These are phyloP conservation scores for Tetramorium alpestre DNA, from an alignment of 1,140 invertebrate species.

Conservation along the genomic window DNA sequence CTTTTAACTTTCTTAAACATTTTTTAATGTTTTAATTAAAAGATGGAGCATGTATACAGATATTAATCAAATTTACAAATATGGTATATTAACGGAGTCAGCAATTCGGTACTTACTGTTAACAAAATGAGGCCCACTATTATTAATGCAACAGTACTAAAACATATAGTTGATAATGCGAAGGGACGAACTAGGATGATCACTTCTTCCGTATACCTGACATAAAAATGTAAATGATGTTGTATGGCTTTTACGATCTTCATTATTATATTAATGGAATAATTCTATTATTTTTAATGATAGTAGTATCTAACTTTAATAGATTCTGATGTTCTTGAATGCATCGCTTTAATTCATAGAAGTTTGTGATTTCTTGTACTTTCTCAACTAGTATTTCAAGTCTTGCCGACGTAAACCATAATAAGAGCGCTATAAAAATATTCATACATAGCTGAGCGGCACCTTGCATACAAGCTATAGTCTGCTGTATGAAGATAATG, in stretches of 20 bases:
- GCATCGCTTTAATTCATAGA: not conserved
- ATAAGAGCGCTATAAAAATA: conserved; percentile 22
- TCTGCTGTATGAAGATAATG: conserved; percentile 31
- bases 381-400: conserved; percentile 48
- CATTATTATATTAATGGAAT: not conserved
- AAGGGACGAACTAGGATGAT: not conserved
- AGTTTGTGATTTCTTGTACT: not conserved
- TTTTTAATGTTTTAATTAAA: not conserved
- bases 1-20: too few species aligned
- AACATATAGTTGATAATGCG: conserved; percentile 12
- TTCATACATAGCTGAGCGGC: not conserved
- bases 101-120: not conserved
- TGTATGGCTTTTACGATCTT: not conserved
- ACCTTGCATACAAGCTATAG: not conserved
- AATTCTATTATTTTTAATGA: not conserved
- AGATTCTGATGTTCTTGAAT: conserved; percentile 48
- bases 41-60: not conserved
- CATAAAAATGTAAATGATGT: not conserved
- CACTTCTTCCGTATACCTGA: conserved; percentile 48
- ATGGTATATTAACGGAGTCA: not conserved
- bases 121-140: conserved; percentile 9
- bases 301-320: conserved; percentile 30
- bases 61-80: not conserved
- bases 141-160: conserved; percentile 16
- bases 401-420: conserved; percentile 48